Base-by-base conservation (phyloP, 2,797 vertebrate species). In the Coendou prehensilis region DNA sequence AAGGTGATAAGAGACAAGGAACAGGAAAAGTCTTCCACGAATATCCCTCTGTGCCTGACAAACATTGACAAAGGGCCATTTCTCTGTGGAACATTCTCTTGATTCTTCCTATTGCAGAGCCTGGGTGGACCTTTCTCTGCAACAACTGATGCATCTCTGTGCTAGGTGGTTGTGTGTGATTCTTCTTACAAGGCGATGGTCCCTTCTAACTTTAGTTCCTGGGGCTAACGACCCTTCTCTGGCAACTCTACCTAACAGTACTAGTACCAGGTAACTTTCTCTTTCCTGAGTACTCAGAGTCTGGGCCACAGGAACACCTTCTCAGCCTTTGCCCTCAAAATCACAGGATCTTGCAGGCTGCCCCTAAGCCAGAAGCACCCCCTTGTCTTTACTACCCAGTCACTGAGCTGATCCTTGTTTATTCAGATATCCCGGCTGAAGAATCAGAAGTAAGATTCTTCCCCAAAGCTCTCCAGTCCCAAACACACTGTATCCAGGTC, bases 41-140 rank as follows among this genome's bases (percentile, higher is more conserved):
- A 54, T 7, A 54, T 1, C 6, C 37, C 50, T 80, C 5, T 45
- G 37, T 80, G 33, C 4, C 11, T 30, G 26, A 26, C 2, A 87
- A 86, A 54, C 61, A 7, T n/a, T 71, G 28, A 45, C 86, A 86
- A 63, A 69, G 5, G 71, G 8, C 28, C 30, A 54, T 64, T 85
- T 96, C 61, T 94, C 52, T 80, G 59, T 82, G 37, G 7, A 94
- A 88, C 20, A 50, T 17, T 79, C 59, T 6, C 8, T 97, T 86
- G n/a, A 61, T 81, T 69, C 28, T 76, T 83, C 37, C 6, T 9
- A 57, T 1, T n/a, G 13, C 23, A 69, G 52, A 80, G 23, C 20
- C 64, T 71, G 59, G 71, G 41, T 76, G 69, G 76, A 52, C 22
- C 15, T 2, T 2, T 28, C 4, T 92, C 67, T 88, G 7, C 9